phyloP scores from a whole-genome alignment of 2,888 invertebrate species.

The Epinotia ramella region DNA sequence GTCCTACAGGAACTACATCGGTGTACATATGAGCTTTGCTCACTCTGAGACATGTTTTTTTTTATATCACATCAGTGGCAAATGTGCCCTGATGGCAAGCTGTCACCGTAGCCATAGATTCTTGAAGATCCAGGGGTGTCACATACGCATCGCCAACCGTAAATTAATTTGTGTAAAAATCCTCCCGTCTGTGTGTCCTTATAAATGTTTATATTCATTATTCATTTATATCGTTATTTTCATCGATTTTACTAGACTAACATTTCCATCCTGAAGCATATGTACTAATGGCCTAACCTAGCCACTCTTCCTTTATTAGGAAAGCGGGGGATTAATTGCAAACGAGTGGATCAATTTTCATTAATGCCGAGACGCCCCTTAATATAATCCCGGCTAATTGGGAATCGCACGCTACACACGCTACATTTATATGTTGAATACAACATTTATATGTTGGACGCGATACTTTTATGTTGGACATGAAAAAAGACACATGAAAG shows the following conservation, averaged over 20 bases:
- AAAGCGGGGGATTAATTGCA: slow-evolving; percentile 24
- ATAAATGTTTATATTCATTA: too few species aligned
- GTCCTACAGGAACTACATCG: too few species aligned
- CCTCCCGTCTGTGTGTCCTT: too few species aligned
- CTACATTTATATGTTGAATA: neutral
- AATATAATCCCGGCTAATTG: slow-evolving; percentile 11
- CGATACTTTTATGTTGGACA: neutral
- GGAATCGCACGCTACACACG: neutral
- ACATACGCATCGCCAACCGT: too few species aligned
- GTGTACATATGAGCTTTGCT: too few species aligned
- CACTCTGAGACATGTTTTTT: too few species aligned
- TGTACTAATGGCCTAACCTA: slow-evolving; percentile 1
- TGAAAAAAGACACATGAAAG: neutral
- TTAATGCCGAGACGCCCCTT: slow-evolving; percentile 24
- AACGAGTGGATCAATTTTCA: slow-evolving; percentile 35
- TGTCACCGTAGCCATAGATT: too few species aligned
- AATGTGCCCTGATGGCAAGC: too few species aligned
- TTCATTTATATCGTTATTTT: neutral
- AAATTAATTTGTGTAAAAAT: too few species aligned
- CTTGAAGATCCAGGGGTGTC: too few species aligned
- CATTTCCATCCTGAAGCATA: neutral
- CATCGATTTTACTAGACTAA: neutral
- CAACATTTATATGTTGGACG: neutral
- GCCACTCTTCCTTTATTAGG: slow-evolving; percentile 6
- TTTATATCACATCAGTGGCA: too few species aligned